Conservation (phyloP, 2,113 vertebrate genomes). For the Pleuronectes platessa region DNA sequence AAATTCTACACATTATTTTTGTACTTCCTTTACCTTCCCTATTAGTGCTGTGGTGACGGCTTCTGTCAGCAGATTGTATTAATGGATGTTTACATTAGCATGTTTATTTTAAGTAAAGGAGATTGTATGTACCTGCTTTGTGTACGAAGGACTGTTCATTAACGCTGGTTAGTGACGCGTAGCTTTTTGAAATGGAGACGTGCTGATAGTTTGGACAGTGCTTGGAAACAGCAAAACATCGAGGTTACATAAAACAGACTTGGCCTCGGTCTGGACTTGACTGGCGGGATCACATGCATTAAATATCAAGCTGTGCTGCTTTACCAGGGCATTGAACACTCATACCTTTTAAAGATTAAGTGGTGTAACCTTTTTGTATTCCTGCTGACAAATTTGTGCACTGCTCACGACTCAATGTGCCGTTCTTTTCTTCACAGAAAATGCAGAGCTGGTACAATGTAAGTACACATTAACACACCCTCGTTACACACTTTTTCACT, state of each 20-base stretch:
- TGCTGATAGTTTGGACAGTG: slow-evolving; percentile 3
- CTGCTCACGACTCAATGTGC: slow-evolving; percentile 5
- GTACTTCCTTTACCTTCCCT: no score
- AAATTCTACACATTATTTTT: no score
- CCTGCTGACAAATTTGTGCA: background rate
- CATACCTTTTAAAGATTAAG: background rate
- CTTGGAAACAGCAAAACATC: background rate
- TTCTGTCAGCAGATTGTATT: no score
- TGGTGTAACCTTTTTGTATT: background rate
- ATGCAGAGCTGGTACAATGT: slow-evolving; percentile 97
- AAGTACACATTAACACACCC: slow-evolving; percentile 75
- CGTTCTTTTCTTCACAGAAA: slow-evolving; percentile 85
- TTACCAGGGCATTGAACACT: no score
- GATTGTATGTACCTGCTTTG: background rate
- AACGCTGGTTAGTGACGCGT: background rate
- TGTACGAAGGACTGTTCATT: background rate
- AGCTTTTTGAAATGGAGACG: slow-evolving; percentile 33
- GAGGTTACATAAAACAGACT: slow-evolving; percentile 1
- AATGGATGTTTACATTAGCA: background rate
- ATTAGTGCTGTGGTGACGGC: no score
- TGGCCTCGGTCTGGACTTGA: no score
- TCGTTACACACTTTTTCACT: background rate
- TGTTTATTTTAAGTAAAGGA: background rate
- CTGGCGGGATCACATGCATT: background rate
- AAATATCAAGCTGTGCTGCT: background rate